Conservation (phyloP, 1,140 invertebrate species). For the Macrobrachium nipponense region DNA sequence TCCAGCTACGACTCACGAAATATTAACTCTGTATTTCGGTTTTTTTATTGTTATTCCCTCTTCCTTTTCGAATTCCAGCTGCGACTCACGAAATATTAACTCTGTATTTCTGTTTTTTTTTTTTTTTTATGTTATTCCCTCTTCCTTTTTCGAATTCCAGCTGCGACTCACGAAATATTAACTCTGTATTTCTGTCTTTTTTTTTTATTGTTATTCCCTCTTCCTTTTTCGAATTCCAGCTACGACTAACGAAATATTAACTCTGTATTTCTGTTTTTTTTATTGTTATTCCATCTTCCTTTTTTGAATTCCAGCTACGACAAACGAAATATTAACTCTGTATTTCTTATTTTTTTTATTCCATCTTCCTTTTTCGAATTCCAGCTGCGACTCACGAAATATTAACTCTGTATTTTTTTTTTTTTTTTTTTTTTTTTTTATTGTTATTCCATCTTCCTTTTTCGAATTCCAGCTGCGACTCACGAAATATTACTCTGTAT, state of each 20-base stretch:
- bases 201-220: not conserved
- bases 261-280: not conserved
- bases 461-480: not conserved
- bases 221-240: constrained; percentile 14
- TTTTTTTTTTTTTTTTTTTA: not conserved
- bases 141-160: too few relatives aligned
- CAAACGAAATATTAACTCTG: constrained; percentile 18
- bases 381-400: not conserved
- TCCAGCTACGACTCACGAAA: not conserved
- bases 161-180: too few relatives aligned
- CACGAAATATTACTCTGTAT: not conserved
- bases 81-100: too few relatives aligned
- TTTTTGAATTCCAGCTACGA: constrained; percentile 37
- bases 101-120: too few relatives aligned
- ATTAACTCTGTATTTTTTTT: too few relatives aligned
- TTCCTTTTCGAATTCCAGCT: not conserved
- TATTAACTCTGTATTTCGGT: too few relatives aligned
- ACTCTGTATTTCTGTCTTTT: too few relatives aligned
- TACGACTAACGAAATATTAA: constrained; percentile 49
- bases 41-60: not conserved
- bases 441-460: not conserved
- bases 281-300: not conserved
- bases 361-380: not conserved
- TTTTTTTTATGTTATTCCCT: too few relatives aligned
- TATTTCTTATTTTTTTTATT: not conserved